Base-by-base conservation (phyloP, 2,888 invertebrate genomes). In the Brenthis daphne region DNA sequence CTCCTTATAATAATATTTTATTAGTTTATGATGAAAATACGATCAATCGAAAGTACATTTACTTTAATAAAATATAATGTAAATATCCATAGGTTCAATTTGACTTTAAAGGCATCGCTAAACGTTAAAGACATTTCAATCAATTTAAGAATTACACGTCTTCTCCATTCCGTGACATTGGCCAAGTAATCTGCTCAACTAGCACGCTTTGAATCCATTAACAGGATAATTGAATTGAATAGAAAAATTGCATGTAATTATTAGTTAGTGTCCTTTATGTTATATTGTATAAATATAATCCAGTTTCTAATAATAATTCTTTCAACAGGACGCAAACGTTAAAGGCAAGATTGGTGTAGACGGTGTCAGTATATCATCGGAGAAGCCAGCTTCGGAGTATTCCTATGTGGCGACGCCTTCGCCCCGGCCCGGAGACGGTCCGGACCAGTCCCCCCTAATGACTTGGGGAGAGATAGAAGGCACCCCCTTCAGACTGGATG, bases 381-480 rank as follows among this genome's bases (percentile, higher is more conserved):
- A 94, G 58, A 90, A 93, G 74, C 81, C 86, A 13, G 90, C 93
- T 3, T 76, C 72, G 0, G 77, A 79, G 71, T 87, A 87, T 83
- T 94, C 95, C 75, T 95, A 98, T 77, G 94, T 99, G 33, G 95
- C 95, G 65, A 97, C 98, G 0, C 99, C 99, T 0, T 98, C 98
- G 0, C 99, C 99, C 1, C 95, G 95, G 54, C 99, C 99, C 0
- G 97, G 96, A n/a, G 94, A 94, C 65, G 91, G 85, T 0, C 91
- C 94, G 2, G 95, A 96, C 72, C 97, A 96, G 73, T 98, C 98
- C 37, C 99, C 99, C 2, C 92, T 99, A 72, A 99, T 99, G 99
- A 99, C 99, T 0, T 99, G 99, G 99, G 99, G 99, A 76, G 97
- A 98, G 91, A 98, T 99, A 68, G 99, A 99, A 84, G 98, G 99